Base-by-base conservation (phyloP, 2,797 vertebrate genomes). In the Epinephelus coioides region DNA sequence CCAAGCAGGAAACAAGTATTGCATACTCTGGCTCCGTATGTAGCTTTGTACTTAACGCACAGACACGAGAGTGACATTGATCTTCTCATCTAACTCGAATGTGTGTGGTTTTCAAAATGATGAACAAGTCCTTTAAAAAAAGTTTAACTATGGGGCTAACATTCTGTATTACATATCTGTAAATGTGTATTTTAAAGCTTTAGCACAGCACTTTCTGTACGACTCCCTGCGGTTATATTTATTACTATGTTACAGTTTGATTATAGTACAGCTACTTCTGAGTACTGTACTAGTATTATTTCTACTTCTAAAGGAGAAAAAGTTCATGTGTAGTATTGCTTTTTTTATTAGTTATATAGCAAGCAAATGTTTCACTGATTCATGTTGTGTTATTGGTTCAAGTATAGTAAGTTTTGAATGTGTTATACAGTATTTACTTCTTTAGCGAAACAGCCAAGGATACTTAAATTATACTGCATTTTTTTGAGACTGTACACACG, bases 361-460 rank as follows among this genome's bases (percentile, higher is more conserved):
- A 72, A 19, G 50, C 6, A 30, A 0, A 40, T 53, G 18, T 65
- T 53, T 71, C 9, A 69, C 9, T 62, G 15, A 76, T 57, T 73
- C 9, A 59, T 61, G 46, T 40, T 57, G 8, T 65, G 21, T 71
- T 49, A n/a, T 76, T 78, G 47, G 1, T 18, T 66, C 1, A 43
- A 47, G 68, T 78, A 66, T 60, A 75, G 46, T 38, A 56, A 59
- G 6, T 19, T 18, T 12, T 56, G 9, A 70, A 47, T 68, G 61
- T 79, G 27, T 60, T 83, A 53, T 71, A 50, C 30, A 47, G 15
- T 75, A 34, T 73, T 60, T 17, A 69, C 18, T 44, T 72, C 1
- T 76, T 84, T 60, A 82, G 76, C 73, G 23, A 87, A 89, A 78
- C 83, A 80, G 90, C 91, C 90, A 94, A 93, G 93, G 87, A 94